phyloP scores from a whole-genome alignment of 1,140 invertebrate species.

The Zaprionus lachaisei region DNA sequence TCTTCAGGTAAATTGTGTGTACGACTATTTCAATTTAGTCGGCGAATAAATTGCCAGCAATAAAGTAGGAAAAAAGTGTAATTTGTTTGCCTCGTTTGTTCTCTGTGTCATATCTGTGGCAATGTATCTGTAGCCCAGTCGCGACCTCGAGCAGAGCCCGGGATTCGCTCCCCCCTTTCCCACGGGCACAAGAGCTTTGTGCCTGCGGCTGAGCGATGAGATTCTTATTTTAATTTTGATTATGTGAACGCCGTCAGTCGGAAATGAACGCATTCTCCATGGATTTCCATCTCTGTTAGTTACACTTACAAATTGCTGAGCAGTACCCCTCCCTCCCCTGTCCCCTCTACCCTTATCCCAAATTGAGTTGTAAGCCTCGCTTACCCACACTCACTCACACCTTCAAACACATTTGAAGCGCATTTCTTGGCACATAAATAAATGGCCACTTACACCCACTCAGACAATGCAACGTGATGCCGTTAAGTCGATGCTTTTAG shows the following conservation, averaged over 20 bases:
- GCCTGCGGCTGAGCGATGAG: constrained; percentile 76
- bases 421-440: constrained; percentile 42
- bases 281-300: constrained; percentile 70
- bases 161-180: constrained; percentile 12
- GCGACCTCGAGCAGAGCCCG: not conserved
- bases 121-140: constrained; percentile 56
- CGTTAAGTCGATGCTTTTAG: constrained; percentile 61
- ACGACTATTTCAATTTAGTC: constrained; percentile 72
- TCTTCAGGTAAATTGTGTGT: constrained; percentile 81
- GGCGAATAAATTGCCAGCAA: constrained; percentile 76
- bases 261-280: constrained; percentile 49
- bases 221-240: constrained; percentile 83
- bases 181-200: not conserved
- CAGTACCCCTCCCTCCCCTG: constrained; percentile 4
- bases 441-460: constrained; percentile 49
- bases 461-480: constrained; percentile 49
- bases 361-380: constrained; percentile 57
- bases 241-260: constrained; percentile 51
- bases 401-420: constrained; percentile 21
- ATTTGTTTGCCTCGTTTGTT: constrained; percentile 81
- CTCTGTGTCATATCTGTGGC: constrained; percentile 70
- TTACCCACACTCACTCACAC: constrained; percentile 11
- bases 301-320: constrained; percentile 77
- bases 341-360: not conserved
- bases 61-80: constrained; percentile 73